phyloP scores from a whole-genome alignment of 2,888 invertebrate genomes.

The Elegia similella region DNA sequence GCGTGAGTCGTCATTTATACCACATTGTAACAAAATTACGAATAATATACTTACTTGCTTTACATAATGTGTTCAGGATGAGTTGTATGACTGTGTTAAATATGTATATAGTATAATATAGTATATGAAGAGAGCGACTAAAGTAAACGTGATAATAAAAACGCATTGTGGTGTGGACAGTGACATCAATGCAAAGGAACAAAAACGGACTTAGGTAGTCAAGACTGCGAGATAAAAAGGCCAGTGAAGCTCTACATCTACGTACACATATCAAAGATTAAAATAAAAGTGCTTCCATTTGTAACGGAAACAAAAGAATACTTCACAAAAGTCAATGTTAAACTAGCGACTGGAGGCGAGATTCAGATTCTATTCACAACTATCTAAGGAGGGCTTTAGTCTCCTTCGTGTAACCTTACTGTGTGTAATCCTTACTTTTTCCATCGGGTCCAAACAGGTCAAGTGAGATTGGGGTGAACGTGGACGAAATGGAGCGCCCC shows the following conservation, averaged over 20 bases:
- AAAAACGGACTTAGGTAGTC: not conserved
- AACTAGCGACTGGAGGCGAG: constrained; percentile 11
- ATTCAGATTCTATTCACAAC: constrained; percentile 14
- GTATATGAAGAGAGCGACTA: no score
- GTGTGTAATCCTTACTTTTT: not conserved
- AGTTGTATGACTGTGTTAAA: no score
- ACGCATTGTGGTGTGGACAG: no score
- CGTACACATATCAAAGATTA: not conserved
- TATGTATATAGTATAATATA: no score
- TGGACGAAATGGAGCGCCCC: constrained; percentile 2
- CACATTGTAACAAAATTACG: no score
- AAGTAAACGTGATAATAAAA: no score
- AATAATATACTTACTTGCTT: no score
- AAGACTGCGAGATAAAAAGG: not conserved
- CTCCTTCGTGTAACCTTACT: not conserved
- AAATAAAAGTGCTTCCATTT: constrained; percentile 6
- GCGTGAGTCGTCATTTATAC: no score
- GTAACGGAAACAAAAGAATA: constrained; percentile 6
- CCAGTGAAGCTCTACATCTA: not conserved
- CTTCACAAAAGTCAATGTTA: constrained; percentile 7
- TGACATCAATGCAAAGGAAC: not conserved
- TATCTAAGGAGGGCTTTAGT: not conserved
- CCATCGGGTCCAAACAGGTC: constrained; percentile 2
- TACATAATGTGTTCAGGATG: no score
- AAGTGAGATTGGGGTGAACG: constrained; percentile 6